Evolutionary conservation across 2,888 invertebrate genomes (phyloP).

Genomic region (Trichacis sp.): DNA sequence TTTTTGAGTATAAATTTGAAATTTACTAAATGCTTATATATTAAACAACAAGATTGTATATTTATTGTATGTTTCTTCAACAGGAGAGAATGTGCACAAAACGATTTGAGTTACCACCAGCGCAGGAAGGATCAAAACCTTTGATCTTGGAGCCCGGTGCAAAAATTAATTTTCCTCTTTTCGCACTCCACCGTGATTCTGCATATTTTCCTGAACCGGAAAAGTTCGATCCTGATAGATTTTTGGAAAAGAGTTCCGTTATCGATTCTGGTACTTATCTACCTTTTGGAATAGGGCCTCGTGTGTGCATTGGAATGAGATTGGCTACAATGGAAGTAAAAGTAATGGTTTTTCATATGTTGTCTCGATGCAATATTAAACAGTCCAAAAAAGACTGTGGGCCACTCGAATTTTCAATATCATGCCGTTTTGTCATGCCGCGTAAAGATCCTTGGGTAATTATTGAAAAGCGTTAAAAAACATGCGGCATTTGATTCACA

Average conservation of each 20-base stretch:
- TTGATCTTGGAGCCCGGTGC: slow-evolving; percentile 54
- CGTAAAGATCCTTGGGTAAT: no score
- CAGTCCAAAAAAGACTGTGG: no score
- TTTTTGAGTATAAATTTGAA: no score
- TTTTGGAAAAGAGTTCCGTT: slow-evolving; percentile 19
- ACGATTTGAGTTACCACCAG: slow-evolving; percentile 55
- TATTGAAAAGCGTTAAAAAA: no score
- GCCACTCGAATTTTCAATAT: slow-evolving; percentile 4
- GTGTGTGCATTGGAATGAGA: no score
- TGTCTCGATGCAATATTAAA: no score
- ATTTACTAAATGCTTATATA: no score
- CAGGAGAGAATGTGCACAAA: slow-evolving; percentile 55
- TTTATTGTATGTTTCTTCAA: slow-evolving; percentile 42
- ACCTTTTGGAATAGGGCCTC: slow-evolving; percentile 65
- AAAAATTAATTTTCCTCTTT: slow-evolving; percentile 20
- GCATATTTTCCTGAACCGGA: slow-evolving; percentile 32
- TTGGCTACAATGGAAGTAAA: no score
- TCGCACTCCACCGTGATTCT: slow-evolving; percentile 24
- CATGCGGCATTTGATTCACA: no score
- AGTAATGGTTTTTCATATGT: no score
- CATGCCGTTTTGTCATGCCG: no score
- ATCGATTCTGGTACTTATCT: slow-evolving; percentile 50
- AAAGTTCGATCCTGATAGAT: slow-evolving; percentile 34
- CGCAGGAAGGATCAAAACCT: slow-evolving; percentile 52
- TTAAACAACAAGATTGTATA: no score